Percentiles rank a stretch among this genome's conserved stretches.
phyloP scores from a whole-genome alignment of 2,113 vertebrate species.

The Misgurnus mizolepis region DNA sequence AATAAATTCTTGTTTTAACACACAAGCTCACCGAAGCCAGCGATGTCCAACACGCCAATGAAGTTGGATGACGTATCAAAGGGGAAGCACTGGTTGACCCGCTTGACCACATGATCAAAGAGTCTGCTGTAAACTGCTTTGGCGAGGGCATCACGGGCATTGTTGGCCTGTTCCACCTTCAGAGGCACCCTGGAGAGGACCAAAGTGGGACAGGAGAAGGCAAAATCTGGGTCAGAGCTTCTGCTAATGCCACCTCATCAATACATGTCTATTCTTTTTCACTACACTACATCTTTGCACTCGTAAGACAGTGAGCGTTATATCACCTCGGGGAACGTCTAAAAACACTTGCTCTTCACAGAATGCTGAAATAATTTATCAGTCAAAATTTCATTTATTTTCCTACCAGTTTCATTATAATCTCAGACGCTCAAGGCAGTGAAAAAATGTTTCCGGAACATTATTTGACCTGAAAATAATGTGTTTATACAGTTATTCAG shows the following conservation, averaged over 20 bases:
- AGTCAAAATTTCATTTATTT: constrained; percentile 16
- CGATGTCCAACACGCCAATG: constrained; percentile 97
- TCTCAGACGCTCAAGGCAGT: not conserved
- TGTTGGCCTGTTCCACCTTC: constrained; percentile 98
- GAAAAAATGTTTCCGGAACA: not conserved
- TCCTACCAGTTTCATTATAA: not conserved
- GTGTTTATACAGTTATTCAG: constrained; percentile 1
- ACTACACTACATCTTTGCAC: constrained; percentile 3
- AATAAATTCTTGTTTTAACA: not conserved
- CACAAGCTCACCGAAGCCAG: constrained; percentile 89
- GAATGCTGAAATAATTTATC: not conserved
- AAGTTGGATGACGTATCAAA: constrained; percentile 91
- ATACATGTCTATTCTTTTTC: constrained; percentile 34
- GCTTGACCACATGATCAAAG: constrained; percentile 95
- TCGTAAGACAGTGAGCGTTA: constrained; percentile 6
- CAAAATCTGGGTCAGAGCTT: constrained; percentile 58
- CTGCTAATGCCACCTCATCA: constrained; percentile 43
- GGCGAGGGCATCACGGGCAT: constrained; percentile 93
- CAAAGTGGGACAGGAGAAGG: constrained; percentile 45
- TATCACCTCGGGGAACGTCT: not conserved
- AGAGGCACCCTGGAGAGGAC: constrained; percentile 85
- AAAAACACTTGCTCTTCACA: not conserved
- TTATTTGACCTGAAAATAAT: constrained; percentile 7
- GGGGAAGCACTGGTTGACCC: constrained; percentile 97
- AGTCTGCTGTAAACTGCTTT: constrained; percentile 96